These are phyloP conservation scores for Acanthaster planci DNA, from an alignment of 35 echinoderm and acorn worm genomes.

Conservation along the genomic window DNA sequence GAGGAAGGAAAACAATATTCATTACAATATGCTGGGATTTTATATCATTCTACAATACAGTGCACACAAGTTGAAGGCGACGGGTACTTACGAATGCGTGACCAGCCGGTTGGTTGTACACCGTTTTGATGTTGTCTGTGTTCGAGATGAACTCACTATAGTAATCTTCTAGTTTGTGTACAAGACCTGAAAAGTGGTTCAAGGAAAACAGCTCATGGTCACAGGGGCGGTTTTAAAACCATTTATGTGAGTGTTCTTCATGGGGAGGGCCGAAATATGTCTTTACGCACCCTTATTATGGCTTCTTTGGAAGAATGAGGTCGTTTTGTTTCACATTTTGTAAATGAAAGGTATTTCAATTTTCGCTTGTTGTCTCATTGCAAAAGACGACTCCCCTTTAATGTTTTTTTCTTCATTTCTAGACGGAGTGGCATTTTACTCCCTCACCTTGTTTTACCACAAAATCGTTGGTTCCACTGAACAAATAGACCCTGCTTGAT, in stretches of 20 bases:
- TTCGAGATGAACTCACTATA: constrained; percentile 14
- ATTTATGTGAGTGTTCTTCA: too few relatives aligned
- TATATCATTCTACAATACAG: too few relatives aligned
- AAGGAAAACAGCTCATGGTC: too few relatives aligned
- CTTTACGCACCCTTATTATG: too few relatives aligned
- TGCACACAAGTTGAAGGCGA: too few relatives aligned
- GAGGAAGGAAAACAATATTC: too few relatives aligned
- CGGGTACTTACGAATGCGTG: constrained; percentile 56
- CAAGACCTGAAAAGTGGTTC: constrained; percentile 63
- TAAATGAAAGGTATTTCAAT: not conserved
- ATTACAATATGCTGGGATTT: too few relatives aligned
- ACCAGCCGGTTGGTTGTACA: constrained; percentile 48
- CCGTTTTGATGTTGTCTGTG: constrained; percentile 24
- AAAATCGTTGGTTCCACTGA: constrained; percentile 48
- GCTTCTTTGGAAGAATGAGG: too few relatives aligned
- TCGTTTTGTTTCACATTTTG: too few relatives aligned
- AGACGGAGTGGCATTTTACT: not conserved
- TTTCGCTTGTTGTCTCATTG: not conserved
- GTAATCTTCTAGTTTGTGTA: constrained; percentile 52
- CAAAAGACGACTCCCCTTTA: not conserved
- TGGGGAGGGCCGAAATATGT: too few relatives aligned
- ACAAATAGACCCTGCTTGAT: constrained; percentile 59
- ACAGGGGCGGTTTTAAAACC: too few relatives aligned
- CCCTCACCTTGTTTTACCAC: constrained; percentile 56
- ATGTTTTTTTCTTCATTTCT: not conserved